Base-by-base conservation (phyloP, 2,113 vertebrate species). In the Calyptomena viridis region DNA sequence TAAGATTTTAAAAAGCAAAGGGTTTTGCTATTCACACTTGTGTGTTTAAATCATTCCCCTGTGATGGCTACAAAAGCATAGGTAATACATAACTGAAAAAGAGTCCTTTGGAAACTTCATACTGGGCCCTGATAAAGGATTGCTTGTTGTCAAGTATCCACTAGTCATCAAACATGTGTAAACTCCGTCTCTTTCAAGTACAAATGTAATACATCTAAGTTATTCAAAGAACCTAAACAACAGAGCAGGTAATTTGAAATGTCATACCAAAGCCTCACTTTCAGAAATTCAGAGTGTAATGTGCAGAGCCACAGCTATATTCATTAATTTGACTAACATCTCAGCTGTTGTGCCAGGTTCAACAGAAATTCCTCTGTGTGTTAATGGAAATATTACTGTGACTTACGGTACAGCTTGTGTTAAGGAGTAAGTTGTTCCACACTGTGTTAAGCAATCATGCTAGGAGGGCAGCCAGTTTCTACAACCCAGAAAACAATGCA, bases 301-400 rank as follows among this genome's bases (percentile, higher is more conserved):
- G 6, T 53, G 42, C 30, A 77, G 40, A 74, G 31, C 11, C 53
- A 52, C 33, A 35, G 33, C 42, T 86, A 7, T 39, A 50, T 39
- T 69, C 3, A 59, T n/a, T 6, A 77, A 63, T 52, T 71, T 8
- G 1, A 12, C 10, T 6, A 74, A 74, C 9, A 58, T 30, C 24
- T 71, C 46, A 50, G 50, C 44, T 84, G 30, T 58, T 25, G 6
- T 44, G 37, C 15, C 39, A 75, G 18, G 12, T 69, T 96, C 39
- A 39, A 16, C 18, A 59, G 35, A 31, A 93, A 84, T 28, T 59
- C 0, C 0, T 21, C n/a, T 39, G 14, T 3, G 0, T 33, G 20
- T 84, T 82, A 58, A 73, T 1, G 1, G 15, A 7, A 79, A 46
- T 75, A 42, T 23, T 42, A 31, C 9, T 62, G 20, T 59, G 68